Evolutionary conservation across 1,140 invertebrate species (phyloP).

Genomic region (Mya arenaria): DNA sequence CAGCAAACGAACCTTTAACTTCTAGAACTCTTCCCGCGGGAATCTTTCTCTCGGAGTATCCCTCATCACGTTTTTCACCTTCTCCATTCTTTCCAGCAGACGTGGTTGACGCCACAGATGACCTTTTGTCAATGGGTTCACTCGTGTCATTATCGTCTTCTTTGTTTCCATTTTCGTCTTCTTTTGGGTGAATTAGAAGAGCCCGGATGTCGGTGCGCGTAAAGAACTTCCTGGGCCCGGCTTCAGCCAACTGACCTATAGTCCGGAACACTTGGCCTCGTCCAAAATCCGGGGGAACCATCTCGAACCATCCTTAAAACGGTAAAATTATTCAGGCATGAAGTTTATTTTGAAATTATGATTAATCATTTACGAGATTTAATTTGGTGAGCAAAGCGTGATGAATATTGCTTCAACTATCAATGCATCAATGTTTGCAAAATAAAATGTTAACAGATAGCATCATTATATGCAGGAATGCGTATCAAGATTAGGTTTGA

Average conservation of each 20-base stretch:
- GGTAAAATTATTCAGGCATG: not conserved
- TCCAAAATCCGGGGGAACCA: constrained; percentile 72
- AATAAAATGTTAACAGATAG: no score
- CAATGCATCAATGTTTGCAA: no score
- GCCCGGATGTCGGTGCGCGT: constrained; percentile 70
- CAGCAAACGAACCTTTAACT: constrained; percentile 65
- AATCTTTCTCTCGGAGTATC: constrained; percentile 70
- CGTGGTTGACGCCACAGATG: no score
- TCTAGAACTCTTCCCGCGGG: constrained; percentile 66
- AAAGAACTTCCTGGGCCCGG: constrained; percentile 71
- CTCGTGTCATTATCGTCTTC: not conserved
- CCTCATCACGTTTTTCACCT: constrained; percentile 56
- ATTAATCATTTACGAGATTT: no score
- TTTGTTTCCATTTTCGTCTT: not conserved
- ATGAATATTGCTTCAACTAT: no score
- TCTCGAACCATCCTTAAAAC: constrained; percentile 72
- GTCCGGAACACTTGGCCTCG: constrained; percentile 62
- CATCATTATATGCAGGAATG: no score
- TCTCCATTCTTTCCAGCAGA: constrained; percentile 56
- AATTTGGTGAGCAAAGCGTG: no score
- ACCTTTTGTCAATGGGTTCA: no score
- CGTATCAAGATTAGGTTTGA: no score
- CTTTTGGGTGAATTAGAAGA: constrained; percentile 61
- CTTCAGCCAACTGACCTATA: constrained; percentile 70
- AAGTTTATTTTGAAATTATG: no score